A percentile compares a stretch with the other conserved stretches of the same genome.
Evolutionary conservation across 2,113 vertebrate species (phyloP).

Genomic region (Peromyscus californicus): DNA sequence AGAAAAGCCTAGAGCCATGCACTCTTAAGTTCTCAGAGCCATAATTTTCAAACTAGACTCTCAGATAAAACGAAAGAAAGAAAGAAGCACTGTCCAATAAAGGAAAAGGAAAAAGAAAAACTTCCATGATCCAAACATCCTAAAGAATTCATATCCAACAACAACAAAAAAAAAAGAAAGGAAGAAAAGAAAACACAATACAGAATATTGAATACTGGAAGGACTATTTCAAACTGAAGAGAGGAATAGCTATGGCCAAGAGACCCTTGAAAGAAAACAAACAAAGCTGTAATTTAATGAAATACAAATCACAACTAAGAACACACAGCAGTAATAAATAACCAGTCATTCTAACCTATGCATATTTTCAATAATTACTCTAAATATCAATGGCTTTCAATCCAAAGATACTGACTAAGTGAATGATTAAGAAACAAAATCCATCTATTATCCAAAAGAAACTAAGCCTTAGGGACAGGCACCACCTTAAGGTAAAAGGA

Average conservation of each 20-base stretch:
- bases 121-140: neutral
- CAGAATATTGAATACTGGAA: neutral
- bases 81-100: no score
- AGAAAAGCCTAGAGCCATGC: neutral
- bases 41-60: neutral
- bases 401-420: neutral
- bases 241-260: neutral
- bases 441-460: neutral
- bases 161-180: no score
- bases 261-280: neutral
- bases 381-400: neutral
- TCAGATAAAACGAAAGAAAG: no score
- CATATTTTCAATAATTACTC: neutral
- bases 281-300: neutral
- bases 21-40: neutral
- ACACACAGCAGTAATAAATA: neutral
- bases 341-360: neutral
- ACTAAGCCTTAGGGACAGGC: neutral
- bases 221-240: neutral
- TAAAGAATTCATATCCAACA: neutral
- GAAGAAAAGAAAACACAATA: neutral
- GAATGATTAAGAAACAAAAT: neutral
- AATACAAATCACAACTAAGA: neutral
- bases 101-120: neutral
- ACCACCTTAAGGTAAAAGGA: neutral